phyloP scores from a whole-genome alignment of 2,888 invertebrate genomes.

The Philereme transversata region DNA sequence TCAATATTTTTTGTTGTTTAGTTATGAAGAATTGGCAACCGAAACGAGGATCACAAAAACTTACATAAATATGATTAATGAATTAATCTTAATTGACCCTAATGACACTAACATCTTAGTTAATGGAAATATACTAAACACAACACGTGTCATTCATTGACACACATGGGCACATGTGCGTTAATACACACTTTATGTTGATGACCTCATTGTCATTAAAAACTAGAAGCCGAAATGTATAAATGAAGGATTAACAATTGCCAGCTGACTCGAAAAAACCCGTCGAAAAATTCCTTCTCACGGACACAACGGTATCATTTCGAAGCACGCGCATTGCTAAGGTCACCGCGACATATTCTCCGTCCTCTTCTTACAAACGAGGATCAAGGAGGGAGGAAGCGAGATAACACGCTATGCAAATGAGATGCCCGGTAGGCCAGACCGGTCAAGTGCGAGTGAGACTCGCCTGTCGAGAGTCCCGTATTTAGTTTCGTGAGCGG shows the following conservation, averaged over 20 bases:
- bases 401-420: constrained; percentile 65
- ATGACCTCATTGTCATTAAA: background rate
- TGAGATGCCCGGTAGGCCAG: constrained; percentile 46
- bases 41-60: no score
- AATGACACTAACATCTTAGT: constrained; percentile 6
- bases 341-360: constrained; percentile 56
- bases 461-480: no score
- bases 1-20: no score
- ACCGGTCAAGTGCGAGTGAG: no score
- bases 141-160: constrained; percentile 6
- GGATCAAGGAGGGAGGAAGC: constrained; percentile 38
- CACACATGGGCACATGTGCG: background rate
- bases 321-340: constrained; percentile 67
- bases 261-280: constrained; percentile 57
- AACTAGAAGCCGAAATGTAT: constrained; percentile 25
- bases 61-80: background rate
- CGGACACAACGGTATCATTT: constrained; percentile 69
- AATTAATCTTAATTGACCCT: constrained; percentile 10
- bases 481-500: no score
- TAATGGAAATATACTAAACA: background rate
- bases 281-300: constrained; percentile 76
- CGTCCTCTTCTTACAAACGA: constrained; percentile 48
- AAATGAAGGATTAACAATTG: constrained; percentile 53
- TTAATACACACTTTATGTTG: background rate
- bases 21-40: no score